Percentiles rank a stretch among this genome's conserved stretches.
phyloP scores from a whole-genome alignment of 2,888 invertebrate genomes.

The Acanthosepion lycidas region DNA sequence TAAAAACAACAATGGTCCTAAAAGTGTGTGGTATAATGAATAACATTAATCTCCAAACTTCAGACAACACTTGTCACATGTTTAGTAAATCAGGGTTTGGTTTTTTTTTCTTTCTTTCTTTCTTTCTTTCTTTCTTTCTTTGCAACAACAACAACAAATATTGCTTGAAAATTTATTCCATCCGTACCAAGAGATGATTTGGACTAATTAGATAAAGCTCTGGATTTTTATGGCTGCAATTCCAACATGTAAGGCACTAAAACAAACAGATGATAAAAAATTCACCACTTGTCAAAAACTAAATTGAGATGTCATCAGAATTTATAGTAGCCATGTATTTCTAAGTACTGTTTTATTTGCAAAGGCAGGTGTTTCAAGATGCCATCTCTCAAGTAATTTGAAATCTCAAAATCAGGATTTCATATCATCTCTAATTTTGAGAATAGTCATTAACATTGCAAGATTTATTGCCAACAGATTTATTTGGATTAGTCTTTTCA shows the following conservation, averaged over 20 bases:
- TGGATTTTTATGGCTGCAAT: neutral
- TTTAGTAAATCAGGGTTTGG: neutral
- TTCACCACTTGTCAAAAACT: neutral
- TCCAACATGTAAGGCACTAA: neutral
- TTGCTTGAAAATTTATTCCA: neutral
- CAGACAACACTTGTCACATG: neutral
- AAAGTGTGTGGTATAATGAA: neutral
- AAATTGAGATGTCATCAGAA: conserved; percentile 6
- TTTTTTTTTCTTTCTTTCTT: neutral
- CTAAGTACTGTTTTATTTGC: neutral
- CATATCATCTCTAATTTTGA: too few relatives aligned
- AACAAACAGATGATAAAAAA: neutral
- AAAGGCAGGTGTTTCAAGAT: neutral
- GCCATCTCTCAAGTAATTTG: neutral
- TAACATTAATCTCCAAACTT: neutral
- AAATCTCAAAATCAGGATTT: neutral
- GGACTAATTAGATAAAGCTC: neutral
- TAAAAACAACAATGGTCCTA: neutral
- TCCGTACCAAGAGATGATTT: neutral
- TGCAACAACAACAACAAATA: neutral
- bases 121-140: too few relatives aligned
- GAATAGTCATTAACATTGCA: too few relatives aligned
- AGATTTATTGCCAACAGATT: too few relatives aligned
- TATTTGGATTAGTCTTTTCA: too few relatives aligned
- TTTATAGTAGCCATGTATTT: neutral